phyloP scores from a whole-genome alignment of 1,140 invertebrate genomes.

The Eriosoma lanigerum region DNA sequence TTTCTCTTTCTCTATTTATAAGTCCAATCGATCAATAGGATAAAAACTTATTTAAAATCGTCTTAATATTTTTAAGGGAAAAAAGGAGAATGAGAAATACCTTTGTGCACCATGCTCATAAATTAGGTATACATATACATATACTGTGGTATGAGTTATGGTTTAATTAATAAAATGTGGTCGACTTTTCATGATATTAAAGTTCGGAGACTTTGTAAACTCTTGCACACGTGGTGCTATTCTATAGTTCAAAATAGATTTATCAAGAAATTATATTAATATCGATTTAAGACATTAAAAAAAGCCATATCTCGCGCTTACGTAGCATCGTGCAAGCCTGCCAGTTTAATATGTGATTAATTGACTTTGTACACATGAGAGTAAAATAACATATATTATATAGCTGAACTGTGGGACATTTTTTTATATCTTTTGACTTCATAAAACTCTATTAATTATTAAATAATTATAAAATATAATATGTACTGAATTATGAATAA shows the following conservation, averaged over 20 bases:
- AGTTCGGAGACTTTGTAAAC: neutral
- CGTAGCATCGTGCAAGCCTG: too few relatives aligned
- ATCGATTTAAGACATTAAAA: neutral
- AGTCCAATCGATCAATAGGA: too few relatives aligned
- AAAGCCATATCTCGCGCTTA: too few relatives aligned
- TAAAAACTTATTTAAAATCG: too few relatives aligned
- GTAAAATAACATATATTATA: too few relatives aligned
- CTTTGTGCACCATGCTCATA: neutral
- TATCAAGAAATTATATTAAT: neutral
- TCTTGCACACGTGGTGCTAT: neutral
- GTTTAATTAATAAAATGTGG: slow-evolving; percentile 27
- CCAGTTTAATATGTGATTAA: too few relatives aligned
- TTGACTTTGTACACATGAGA: too few relatives aligned
- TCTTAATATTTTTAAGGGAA: neutral
- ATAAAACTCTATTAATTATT: too few relatives aligned
- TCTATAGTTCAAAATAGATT: neutral
- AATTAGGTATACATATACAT: neutral
- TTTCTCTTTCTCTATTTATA: neutral
- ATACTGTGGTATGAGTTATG: neutral
- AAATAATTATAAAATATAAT: too few relatives aligned
- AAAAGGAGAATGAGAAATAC: neutral
- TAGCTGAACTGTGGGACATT: too few relatives aligned
- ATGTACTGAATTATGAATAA: too few relatives aligned
- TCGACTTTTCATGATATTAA: neutral
- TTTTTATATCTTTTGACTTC: too few relatives aligned